Conservation (phyloP, 2,797 vertebrate genomes). For the Gallinago stenura region DNA sequence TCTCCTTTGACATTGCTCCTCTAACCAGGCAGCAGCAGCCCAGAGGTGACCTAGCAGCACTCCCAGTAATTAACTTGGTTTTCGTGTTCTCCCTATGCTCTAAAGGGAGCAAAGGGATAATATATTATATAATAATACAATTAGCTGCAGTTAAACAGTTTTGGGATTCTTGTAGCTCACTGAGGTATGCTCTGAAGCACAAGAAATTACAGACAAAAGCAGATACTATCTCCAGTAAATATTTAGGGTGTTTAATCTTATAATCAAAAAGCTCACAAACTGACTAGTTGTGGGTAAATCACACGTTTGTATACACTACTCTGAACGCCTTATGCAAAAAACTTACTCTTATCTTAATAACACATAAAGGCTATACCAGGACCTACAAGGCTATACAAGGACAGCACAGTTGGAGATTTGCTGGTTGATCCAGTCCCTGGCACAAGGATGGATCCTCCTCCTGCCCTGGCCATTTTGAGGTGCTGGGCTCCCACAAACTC, state of each 20-base stretch:
- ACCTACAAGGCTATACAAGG: neutral
- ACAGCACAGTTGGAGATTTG: neutral
- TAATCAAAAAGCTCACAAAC: neutral
- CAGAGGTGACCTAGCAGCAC: neutral
- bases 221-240: neutral
- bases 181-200: neutral
- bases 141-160: neutral
- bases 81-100: neutral
- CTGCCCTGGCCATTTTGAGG: neutral
- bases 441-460: neutral
- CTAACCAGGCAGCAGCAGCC: neutral
- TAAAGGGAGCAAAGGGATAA: neutral
- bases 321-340: neutral
- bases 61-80: neutral
- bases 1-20: neutral
- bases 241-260: neutral
- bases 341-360: neutral
- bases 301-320: neutral
- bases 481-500: neutral
- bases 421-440: neutral
- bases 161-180: neutral
- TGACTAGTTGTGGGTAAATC: neutral
- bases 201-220: slow-evolving; percentile 12
- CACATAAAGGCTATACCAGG: neutral
- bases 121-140: neutral